These are phyloP conservation scores for Brachyptera risi DNA, from an alignment of 2,888 invertebrate genomes.

Conservation along the genomic window DNA sequence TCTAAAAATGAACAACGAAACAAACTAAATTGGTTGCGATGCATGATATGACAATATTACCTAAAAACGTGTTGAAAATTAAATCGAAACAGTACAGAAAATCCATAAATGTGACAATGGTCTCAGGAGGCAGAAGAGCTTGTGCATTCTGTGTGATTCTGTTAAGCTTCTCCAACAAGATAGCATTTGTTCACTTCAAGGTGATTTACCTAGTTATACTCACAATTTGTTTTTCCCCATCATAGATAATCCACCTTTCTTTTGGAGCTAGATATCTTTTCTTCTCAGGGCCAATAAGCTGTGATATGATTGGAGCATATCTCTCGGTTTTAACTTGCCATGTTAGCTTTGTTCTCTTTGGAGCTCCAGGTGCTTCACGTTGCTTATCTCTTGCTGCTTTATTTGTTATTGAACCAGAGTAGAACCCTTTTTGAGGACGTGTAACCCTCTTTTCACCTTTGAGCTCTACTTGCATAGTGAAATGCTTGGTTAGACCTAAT, in stretches of 20 bases:
- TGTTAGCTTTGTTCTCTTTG: slow-evolving; percentile 39
- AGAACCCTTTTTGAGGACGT: slow-evolving; percentile 13
- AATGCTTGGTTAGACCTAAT: not conserved
- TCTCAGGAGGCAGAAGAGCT: too few relatives aligned
- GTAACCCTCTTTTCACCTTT: not conserved
- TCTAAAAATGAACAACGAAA: too few relatives aligned
- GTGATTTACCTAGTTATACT: not conserved
- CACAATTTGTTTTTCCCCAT: not conserved
- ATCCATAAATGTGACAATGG: too few relatives aligned
- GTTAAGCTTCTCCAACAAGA: too few relatives aligned
- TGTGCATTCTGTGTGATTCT: too few relatives aligned
- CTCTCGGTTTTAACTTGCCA: slow-evolving; percentile 57
- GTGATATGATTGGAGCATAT: slow-evolving; percentile 51
- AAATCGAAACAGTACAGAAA: too few relatives aligned
- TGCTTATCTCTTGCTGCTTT: not conserved
- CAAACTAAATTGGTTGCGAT: too few relatives aligned
- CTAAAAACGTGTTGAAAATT: too few relatives aligned
- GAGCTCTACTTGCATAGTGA: slow-evolving; percentile 2
- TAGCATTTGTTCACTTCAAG: too few relatives aligned
- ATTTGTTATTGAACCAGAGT: slow-evolving; percentile 19
- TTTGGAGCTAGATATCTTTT: slow-evolving; percentile 54
- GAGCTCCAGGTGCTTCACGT: not conserved
- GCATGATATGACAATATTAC: too few relatives aligned
- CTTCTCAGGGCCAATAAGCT: slow-evolving; percentile 48
- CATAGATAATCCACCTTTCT: slow-evolving; percentile 56